phyloP scores from a whole-genome alignment of 37 sponge, comb jelly and placozoan species.

The Mnemiopsis leidyi region DNA sequence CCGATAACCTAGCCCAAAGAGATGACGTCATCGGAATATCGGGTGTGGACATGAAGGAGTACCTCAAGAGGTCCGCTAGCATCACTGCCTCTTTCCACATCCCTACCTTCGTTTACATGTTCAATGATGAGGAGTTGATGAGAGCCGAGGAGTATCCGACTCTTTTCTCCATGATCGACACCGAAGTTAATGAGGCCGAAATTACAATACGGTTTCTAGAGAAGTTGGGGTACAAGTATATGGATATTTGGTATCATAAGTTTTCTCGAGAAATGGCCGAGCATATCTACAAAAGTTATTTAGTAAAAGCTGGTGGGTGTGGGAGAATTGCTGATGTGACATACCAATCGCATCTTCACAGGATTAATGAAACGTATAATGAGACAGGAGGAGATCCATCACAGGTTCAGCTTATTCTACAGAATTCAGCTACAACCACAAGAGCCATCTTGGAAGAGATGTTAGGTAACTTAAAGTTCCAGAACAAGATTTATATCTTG shows the following conservation, averaged over 20 bases:
- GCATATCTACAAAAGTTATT: slow-evolving; percentile 17
- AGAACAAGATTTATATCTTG: slow-evolving; percentile 34
- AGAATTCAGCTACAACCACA: not conserved
- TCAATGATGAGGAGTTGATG: slow-evolving; percentile 42
- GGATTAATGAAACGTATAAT: not conserved
- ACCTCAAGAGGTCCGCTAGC: not conserved
- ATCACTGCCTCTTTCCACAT: not conserved
- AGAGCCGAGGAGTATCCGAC: not conserved
- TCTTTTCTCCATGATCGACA: slow-evolving; percentile 49
- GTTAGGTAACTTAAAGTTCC: not conserved
- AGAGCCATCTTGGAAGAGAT: not conserved
- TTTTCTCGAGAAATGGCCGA: slow-evolving; percentile 25
- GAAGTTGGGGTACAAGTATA: not conserved
- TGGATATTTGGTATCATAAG: slow-evolving; percentile 59
- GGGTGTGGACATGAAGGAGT: not conserved
- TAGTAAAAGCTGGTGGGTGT: not conserved
- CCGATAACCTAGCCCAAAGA: not conserved
- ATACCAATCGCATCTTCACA: not conserved
- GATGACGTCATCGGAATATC: not conserved
- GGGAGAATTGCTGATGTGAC: not conserved
- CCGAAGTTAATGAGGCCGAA: not conserved
- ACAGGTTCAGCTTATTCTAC: slow-evolving; percentile 28
- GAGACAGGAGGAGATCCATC: slow-evolving; percentile 4
- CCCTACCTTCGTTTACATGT: slow-evolving; percentile 28
- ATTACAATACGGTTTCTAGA: not conserved